These are phyloP conservation scores for Psittacula derbiana DNA, from an alignment of 2,797 vertebrate genomes.

Conservation along the genomic window DNA sequence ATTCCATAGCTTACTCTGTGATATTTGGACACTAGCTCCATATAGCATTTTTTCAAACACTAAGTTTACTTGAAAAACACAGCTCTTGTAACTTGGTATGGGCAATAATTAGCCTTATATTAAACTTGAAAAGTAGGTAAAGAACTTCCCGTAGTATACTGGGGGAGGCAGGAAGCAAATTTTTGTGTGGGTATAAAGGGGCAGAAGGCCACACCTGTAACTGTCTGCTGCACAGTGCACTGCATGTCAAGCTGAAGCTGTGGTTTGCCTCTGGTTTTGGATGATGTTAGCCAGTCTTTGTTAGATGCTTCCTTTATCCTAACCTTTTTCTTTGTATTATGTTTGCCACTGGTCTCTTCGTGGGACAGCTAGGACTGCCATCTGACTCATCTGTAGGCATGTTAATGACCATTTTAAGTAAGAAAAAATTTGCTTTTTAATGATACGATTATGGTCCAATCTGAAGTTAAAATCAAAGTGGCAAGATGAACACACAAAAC, in stretches of 20 bases:
- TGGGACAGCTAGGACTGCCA: neutral
- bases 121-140: neutral
- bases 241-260: neutral
- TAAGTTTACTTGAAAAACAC: neutral
- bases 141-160: neutral
- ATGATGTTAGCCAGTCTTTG: neutral
- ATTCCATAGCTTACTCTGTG: neutral
- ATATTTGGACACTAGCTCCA: neutral
- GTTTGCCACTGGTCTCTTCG: neutral
- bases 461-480: neutral
- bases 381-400: neutral
- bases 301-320: neutral
- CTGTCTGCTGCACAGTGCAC: neutral
- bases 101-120: neutral
- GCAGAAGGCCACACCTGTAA: neutral
- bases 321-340: neutral
- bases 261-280: neutral
- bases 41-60: neutral
- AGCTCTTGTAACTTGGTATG: neutral
- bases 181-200: neutral
- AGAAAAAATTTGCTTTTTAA: neutral
- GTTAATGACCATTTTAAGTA: neutral
- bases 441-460: neutral
- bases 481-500: neutral
- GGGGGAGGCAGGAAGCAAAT: neutral